Evolutionary conservation across 2,113 vertebrate species (phyloP).

Genomic region (Caloenas nicobarica): DNA sequence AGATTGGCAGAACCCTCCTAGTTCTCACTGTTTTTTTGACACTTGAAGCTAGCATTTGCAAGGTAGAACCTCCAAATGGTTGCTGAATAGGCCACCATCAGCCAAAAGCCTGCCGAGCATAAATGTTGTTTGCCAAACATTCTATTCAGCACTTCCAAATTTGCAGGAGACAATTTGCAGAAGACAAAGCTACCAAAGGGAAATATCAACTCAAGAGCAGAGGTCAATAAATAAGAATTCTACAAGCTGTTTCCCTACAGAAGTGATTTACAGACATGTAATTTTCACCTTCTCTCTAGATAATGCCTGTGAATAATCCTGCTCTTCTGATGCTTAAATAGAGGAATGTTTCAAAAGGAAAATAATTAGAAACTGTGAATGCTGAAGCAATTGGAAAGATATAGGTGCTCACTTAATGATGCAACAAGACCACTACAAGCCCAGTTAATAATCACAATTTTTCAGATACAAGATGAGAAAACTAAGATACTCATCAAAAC

Average conservation of each 20-base stretch:
- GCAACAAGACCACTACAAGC: not conserved
- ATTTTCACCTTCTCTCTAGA: slow-evolving; percentile 7
- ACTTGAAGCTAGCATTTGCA: slow-evolving; percentile 50
- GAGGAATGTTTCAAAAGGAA: not conserved
- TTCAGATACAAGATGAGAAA: slow-evolving; percentile 2
- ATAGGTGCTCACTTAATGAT: not conserved
- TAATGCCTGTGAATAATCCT: not conserved
- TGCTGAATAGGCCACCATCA: not conserved
- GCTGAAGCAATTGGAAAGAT: not conserved
- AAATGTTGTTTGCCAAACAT: slow-evolving; percentile 49
- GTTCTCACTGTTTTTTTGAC: slow-evolving; percentile 28
- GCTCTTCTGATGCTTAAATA: slow-evolving; percentile 11
- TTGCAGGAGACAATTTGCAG: not conserved
- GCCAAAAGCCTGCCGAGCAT: slow-evolving; percentile 28
- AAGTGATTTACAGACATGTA: not conserved
- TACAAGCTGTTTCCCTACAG: not conserved
- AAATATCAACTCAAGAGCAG: not conserved
- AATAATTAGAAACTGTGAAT: not conserved
- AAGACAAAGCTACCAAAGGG: not conserved
- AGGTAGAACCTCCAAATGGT: slow-evolving; percentile 16
- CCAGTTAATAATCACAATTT: not conserved
- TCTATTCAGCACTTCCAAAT: not conserved
- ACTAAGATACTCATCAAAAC: not conserved
- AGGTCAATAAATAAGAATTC: not conserved
- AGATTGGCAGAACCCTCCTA: slow-evolving; percentile 24